Conservation (phyloP, 2,888 invertebrate species). For the Nemotelus nigrinus region DNA sequence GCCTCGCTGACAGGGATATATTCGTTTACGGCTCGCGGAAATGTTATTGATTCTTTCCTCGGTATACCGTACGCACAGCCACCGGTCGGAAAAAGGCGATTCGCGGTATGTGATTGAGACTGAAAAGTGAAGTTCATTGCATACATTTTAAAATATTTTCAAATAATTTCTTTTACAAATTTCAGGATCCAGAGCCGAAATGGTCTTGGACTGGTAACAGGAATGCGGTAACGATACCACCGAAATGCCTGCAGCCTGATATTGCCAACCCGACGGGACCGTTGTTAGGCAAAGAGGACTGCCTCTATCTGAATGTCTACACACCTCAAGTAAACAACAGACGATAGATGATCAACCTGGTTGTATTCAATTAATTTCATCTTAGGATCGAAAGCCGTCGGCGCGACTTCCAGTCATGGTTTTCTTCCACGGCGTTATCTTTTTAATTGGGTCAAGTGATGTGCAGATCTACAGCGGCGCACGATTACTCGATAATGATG, state of each 20-base stretch:
- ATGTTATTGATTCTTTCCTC: background rate
- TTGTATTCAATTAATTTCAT: background rate
- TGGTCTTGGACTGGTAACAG: background rate
- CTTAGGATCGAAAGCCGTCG: background rate
- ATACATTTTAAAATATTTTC: background rate
- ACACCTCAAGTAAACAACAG: background rate
- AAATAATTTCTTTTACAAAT: background rate
- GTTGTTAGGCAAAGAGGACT: background rate
- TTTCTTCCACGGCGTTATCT: slow-evolving; percentile 69
- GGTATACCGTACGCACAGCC: slow-evolving; percentile 4
- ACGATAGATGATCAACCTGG: background rate
- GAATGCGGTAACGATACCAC: background rate
- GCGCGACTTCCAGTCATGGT: slow-evolving; percentile 69
- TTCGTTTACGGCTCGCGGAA: background rate
- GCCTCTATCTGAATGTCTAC: slow-evolving; percentile 3
- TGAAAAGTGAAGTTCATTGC: background rate
- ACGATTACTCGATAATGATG: slow-evolving; percentile 71
- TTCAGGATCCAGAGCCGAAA: background rate
- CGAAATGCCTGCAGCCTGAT: background rate
- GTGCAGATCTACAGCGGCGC: slow-evolving; percentile 72
- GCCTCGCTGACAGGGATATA: background rate
- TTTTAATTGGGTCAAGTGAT: slow-evolving; percentile 73
- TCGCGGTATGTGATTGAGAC: background rate
- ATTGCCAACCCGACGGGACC: background rate
- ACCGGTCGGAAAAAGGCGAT: background rate